Percentiles rank a stretch among this genome's conserved stretches.
Conservation (phyloP, 2,113 vertebrate species). For the Nipponia nippon region DNA sequence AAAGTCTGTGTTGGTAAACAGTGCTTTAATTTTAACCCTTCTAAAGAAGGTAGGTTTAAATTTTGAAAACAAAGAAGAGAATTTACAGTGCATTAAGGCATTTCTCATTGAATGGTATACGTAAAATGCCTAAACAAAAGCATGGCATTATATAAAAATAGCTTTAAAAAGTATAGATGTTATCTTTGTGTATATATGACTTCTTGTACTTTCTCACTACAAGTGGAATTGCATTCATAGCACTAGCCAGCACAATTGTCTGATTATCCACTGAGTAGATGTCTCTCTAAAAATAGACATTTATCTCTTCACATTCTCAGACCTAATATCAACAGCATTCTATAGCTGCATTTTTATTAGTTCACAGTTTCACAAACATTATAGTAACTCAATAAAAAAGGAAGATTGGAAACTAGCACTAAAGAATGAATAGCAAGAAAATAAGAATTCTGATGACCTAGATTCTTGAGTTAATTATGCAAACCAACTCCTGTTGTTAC, state of each 20-base stretch:
- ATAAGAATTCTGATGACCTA: neutral
- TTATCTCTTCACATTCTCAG: neutral
- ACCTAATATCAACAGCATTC: neutral
- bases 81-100: neutral
- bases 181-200: neutral
- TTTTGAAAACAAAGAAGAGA: neutral
- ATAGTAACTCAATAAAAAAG: neutral
- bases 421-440: neutral
- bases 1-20: neutral
- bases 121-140: neutral
- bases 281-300: neutral
- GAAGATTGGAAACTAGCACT: neutral
- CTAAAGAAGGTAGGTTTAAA: neutral
- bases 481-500: neutral
- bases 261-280: neutral
- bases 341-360: neutral
- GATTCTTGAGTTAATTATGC: conserved; percentile 18
- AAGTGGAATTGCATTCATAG: neutral
- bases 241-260: neutral
- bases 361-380: neutral
- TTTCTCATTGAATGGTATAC: neutral
- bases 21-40: neutral
- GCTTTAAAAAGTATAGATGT: neutral
- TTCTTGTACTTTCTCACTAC: neutral
- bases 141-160: neutral